Evolutionary conservation across 1,140 invertebrate species (phyloP).

Genomic region (Tetramorium parvispinum): DNA sequence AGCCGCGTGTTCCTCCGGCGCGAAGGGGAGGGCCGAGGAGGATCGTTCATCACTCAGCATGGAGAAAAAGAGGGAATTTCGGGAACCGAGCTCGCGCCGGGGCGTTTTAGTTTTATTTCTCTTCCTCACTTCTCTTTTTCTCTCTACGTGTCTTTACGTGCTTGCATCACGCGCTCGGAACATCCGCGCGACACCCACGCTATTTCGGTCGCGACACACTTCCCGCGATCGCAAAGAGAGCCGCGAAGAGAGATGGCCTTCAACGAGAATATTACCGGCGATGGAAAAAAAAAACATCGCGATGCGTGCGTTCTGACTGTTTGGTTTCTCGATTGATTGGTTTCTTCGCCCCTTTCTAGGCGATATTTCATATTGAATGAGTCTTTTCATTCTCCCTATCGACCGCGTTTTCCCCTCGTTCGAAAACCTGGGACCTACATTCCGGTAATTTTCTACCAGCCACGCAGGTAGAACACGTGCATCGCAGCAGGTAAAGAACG

Average conservation of each 20-base stretch:
- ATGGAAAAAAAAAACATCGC: background rate
- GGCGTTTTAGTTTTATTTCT: slow-evolving; percentile 15
- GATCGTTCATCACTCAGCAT: background rate
- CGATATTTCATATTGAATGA: background rate
- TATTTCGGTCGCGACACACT: slow-evolving; percentile 71
- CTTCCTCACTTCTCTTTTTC: background rate
- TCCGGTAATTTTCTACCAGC: slow-evolving; percentile 65
- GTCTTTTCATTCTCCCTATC: slow-evolving; percentile 31
- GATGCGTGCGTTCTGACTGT: background rate
- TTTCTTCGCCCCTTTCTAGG: background rate
- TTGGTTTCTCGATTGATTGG: slow-evolving; percentile 12
- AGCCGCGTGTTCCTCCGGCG: background rate
- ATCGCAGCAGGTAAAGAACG: slow-evolving; percentile 13
- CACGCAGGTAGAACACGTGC: slow-evolving; percentile 64
- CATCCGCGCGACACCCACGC: slow-evolving; percentile 52
- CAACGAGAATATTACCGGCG: slow-evolving; percentile 42
- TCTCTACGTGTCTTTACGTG: slow-evolving; percentile 11
- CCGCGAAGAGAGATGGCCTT: slow-evolving; percentile 26
- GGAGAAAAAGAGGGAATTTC: slow-evolving; percentile 23
- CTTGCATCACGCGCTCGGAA: slow-evolving; percentile 30
- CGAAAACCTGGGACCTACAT: slow-evolving; percentile 71
- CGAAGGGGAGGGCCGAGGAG: background rate
- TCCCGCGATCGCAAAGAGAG: slow-evolving; percentile 10
- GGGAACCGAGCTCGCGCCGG: background rate
- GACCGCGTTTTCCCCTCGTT: slow-evolving; percentile 27